A percentile compares a stretch with the other conserved stretches of the same genome.
Conservation (phyloP, 2,113 vertebrate genomes). For the Bombycilla garrulus region DNA sequence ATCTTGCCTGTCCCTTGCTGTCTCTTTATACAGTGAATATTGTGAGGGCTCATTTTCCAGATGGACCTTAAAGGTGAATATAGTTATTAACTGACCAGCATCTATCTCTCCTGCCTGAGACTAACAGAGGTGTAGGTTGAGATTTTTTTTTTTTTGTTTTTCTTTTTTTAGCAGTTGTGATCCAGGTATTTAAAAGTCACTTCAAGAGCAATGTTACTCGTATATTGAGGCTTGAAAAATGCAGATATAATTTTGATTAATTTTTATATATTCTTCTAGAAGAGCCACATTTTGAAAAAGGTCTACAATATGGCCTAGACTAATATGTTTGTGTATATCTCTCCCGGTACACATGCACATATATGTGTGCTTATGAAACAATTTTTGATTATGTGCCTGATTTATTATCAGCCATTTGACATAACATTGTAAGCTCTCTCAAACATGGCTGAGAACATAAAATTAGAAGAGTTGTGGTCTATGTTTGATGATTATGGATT, state of each 20-base stretch:
- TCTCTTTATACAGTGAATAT: background rate
- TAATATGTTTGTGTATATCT: background rate
- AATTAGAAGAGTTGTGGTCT: background rate
- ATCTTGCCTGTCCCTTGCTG: background rate
- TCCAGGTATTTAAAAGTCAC: background rate
- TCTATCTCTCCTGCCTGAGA: background rate
- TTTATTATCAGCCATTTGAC: background rate
- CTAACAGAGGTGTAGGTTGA: background rate
- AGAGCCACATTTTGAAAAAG: background rate
- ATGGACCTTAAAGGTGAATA: background rate
- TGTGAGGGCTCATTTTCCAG: background rate
- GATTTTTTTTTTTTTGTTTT: background rate
- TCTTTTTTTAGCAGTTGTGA: background rate
- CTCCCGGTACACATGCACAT: accelerated
- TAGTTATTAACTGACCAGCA: background rate
- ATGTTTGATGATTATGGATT: background rate
- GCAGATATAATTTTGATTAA: background rate
- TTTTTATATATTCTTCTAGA: background rate
- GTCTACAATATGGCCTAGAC: background rate
- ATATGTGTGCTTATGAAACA: background rate
- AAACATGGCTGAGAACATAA: background rate
- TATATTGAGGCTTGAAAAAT: background rate
- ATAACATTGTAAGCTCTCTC: background rate
- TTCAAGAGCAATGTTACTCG: background rate
- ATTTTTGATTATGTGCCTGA: background rate